Base-by-base conservation (phyloP, 1,140 invertebrate species). In the Drosophila pseudoananassae region DNA sequence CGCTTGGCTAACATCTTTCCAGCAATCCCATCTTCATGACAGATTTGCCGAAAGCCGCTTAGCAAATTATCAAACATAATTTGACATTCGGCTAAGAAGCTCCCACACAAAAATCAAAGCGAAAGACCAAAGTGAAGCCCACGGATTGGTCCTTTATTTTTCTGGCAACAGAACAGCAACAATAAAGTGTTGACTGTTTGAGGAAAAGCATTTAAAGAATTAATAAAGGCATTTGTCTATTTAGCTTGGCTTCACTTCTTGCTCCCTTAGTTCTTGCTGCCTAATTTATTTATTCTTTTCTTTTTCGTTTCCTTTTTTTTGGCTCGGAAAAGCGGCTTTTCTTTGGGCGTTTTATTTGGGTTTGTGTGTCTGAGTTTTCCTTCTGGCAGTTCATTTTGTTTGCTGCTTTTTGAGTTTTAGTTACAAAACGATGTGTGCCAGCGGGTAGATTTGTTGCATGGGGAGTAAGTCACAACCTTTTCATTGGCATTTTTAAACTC, bases 31-130 rank as follows among this genome's bases (percentile, higher is more conserved):
- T 38, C 50, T 72, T 14, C 14, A 49, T 73, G 27, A 51, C 66
- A 56, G 66, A 36, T 73, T 31, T n/a, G 5, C 33, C 31, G 4
- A 51, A 63, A 56, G 59, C 46, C 25, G 57, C 51, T 74, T 74
- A 63, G 46, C 66, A 60, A 71, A 71, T 71, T 71, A 71, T 61
- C 46, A 38, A 71, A 38, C 33, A 61, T 71, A 71, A 73, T 73
- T 71, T 71, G 51, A 38, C 68, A 63, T 58, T 69, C 29, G 14
- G 15, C 49, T 33, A 8, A 43, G 49, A 20, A 15, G 9, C 23
- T 20, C 2, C 15, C 14, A 29, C 29, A 15, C 4, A 29, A 27
- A 29, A 31, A 9, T 4, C 5, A 27, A 8, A 36, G n/a, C 23
- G 7, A 0, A 20, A 15, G n/a, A 14, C 9, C 6, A n/a, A 1